phyloP scores from a whole-genome alignment of 2,888 invertebrate genomes.

The Drosophila nigritarsus region DNA sequence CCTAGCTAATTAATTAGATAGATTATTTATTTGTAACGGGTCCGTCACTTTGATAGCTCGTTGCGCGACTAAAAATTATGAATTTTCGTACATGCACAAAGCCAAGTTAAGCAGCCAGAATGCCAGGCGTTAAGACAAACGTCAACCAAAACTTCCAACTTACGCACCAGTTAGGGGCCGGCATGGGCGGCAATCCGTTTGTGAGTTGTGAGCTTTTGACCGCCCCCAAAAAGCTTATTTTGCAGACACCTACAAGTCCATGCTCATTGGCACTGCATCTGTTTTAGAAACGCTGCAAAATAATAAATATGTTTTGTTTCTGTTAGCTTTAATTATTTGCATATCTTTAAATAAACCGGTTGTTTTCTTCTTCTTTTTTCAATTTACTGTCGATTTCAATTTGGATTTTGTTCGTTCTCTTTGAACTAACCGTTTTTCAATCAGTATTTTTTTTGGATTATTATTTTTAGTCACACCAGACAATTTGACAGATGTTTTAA shows the following conservation, averaged over 20 bases:
- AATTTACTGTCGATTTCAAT: neutral
- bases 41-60: conserved; percentile 35
- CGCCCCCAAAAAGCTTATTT: conserved; percentile 13
- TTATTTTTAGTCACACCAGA: neutral
- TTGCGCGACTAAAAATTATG: conserved; percentile 35
- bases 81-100: conserved; percentile 26
- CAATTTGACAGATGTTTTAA: neutral
- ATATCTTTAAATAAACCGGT: neutral
- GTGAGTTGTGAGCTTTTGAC: conserved; percentile 29
- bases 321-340: neutral
- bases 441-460: neutral
- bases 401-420: neutral
- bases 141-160: conserved; percentile 17
- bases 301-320: neutral
- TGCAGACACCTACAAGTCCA: neutral
- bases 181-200: conserved; percentile 6
- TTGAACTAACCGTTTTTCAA: neutral
- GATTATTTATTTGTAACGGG: neutral
- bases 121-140: conserved; percentile 39
- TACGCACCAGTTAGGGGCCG: conserved; percentile 1
- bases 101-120: conserved; percentile 45
- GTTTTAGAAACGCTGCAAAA: neutral
- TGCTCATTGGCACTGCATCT: neutral
- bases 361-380: neutral
- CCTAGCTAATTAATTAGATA: neutral